Conservation (phyloP, 1,140 invertebrate genomes). For the Triops cancriformis region DNA sequence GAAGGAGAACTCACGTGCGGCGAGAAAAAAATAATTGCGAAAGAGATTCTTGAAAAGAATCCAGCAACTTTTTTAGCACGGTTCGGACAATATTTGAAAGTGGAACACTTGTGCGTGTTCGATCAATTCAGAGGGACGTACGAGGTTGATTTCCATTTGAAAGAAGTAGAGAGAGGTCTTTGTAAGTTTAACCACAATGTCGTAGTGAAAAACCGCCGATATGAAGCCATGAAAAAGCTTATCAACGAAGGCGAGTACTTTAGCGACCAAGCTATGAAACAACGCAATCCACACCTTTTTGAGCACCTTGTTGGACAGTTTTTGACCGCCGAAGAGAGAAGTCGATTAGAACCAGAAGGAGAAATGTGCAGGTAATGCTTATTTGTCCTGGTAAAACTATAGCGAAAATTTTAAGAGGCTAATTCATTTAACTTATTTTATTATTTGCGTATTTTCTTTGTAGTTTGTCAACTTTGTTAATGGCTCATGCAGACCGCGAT, state of each 20-base stretch:
- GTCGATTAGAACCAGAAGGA: constrained; percentile 35
- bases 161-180: constrained; percentile 43
- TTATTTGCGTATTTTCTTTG: constrained; percentile 18
- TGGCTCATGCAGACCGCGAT: constrained; percentile 47
- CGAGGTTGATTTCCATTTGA: constrained; percentile 51
- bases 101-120: constrained; percentile 60
- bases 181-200: constrained; percentile 36
- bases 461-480: constrained; percentile 40
- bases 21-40: constrained; percentile 62
- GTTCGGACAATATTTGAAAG: constrained; percentile 62
- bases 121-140: constrained; percentile 42
- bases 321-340: constrained; percentile 63
- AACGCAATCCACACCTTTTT: constrained; percentile 76
- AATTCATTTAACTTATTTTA: constrained; percentile 16
- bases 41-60: constrained; percentile 54
- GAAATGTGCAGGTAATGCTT: constrained; percentile 22
- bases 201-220: constrained; percentile 69
- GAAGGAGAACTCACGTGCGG: constrained; percentile 57
- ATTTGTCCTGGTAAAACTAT: constrained; percentile 16
- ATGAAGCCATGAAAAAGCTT: constrained; percentile 66
- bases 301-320: constrained; percentile 79
- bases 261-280: constrained; percentile 85
- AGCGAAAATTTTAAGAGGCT: background rate
- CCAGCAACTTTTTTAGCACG: constrained; percentile 58
- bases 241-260: constrained; percentile 68